Conservation (phyloP, 2,113 vertebrate species). For the Sapayoa aenigma region DNA sequence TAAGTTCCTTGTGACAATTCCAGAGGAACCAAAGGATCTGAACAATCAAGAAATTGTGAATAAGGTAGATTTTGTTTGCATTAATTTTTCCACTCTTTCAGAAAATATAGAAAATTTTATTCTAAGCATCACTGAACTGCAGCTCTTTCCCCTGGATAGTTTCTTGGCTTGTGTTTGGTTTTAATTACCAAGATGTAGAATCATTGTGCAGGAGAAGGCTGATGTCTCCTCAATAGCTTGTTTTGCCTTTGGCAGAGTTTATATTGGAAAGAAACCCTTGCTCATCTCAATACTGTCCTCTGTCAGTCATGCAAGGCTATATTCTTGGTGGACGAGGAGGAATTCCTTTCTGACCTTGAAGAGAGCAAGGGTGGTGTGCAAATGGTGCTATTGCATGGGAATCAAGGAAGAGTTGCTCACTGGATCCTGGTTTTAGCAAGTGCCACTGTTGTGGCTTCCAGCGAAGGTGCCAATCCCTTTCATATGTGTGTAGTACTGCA, state of each 20-base stretch:
- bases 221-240: neutral
- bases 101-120: neutral
- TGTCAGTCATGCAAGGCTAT: neutral
- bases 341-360: neutral
- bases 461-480: neutral
- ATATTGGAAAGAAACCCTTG: neutral
- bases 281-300: neutral
- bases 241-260: neutral
- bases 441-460: neutral
- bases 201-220: neutral
- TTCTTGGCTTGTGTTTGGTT: neutral
- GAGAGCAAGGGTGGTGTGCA: neutral
- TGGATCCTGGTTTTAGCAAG: neutral
- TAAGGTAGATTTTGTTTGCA: conserved; percentile 65
- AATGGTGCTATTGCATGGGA: neutral
- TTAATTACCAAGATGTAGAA: neutral
- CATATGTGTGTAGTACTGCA: neutral
- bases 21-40: conserved; percentile 59
- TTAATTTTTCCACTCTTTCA: neutral
- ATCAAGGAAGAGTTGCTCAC: neutral
- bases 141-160: neutral
- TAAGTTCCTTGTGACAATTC: conserved; percentile 68
- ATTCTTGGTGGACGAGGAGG: neutral
- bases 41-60: conserved; percentile 54
- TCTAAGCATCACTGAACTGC: neutral